A percentile compares a stretch with the other conserved stretches of the same genome.
Conservation (phyloP, 1,140 invertebrate species). For the Conus ventricosus region DNA sequence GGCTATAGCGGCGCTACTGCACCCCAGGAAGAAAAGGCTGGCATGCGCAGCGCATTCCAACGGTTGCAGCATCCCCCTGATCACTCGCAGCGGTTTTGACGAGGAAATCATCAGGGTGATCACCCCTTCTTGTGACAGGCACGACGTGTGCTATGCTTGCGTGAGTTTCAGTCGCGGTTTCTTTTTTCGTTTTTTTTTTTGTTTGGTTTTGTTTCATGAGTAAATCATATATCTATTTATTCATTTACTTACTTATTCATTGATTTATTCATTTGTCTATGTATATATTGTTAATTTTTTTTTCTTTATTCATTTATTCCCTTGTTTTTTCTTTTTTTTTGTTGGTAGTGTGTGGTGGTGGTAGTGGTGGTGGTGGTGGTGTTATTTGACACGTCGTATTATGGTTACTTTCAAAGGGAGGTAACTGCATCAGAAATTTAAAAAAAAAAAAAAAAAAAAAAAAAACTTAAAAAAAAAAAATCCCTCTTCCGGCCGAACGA, state of each 20-base stretch:
- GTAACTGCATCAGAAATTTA: too few relatives aligned
- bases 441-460: too few relatives aligned
- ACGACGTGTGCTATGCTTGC: not conserved
- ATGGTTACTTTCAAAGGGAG: too few relatives aligned
- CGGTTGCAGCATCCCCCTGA: not conserved
- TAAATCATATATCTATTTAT: not conserved
- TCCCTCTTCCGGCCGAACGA: too few relatives aligned
- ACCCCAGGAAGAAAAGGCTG: not conserved
- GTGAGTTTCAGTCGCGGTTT: not conserved
- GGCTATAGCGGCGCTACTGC: not conserved
- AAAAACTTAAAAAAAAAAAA: too few relatives aligned
- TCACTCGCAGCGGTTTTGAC: not conserved
- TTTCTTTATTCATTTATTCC: too few relatives aligned
- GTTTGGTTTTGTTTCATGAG: not conserved
- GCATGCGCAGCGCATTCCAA: not conserved
- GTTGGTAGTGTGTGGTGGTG: too few relatives aligned
- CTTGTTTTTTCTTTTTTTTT: not conserved
- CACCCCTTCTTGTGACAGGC: not conserved
- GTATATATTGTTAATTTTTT: too few relatives aligned
- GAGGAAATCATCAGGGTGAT: not conserved
- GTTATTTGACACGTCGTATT: too few relatives aligned
- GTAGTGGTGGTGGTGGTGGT: too few relatives aligned
- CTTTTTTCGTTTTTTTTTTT: not conserved
- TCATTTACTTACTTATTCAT: not conserved
- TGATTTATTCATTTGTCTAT: too few relatives aligned